Evolutionary conservation across 1,140 invertebrate genomes (phyloP).

Genomic region (Cataglyphis hispanica): DNA sequence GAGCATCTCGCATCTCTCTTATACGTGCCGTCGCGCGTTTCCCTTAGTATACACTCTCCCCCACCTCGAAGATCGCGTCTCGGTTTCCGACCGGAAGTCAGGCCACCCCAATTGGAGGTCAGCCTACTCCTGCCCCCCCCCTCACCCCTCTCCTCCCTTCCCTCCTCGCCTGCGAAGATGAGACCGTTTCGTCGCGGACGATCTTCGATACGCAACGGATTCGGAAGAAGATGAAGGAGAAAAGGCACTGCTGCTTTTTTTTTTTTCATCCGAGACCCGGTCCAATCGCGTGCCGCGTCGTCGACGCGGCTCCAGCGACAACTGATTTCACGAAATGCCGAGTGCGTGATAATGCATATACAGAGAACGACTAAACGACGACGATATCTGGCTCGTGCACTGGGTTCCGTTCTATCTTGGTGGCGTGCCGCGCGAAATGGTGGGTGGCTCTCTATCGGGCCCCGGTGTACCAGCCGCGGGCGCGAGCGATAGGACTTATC

Average conservation of each 20-base stretch:
- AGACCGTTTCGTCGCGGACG: background rate
- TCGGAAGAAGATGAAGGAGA: background rate
- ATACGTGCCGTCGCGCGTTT: conserved; percentile 1
- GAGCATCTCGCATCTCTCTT: background rate
- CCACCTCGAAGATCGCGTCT: conserved; percentile 2
- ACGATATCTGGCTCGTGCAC: conserved; percentile 79
- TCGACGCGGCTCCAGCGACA: conserved; percentile 71
- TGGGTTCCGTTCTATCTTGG: conserved; percentile 77
- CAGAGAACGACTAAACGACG: conserved; percentile 64
- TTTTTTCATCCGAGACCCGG: conserved; percentile 62
- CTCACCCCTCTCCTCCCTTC: no score
- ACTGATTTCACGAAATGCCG: conserved; percentile 83
- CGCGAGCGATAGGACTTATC: conserved; percentile 80
- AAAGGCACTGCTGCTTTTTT: conserved; percentile 61
- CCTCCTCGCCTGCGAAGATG: no score
- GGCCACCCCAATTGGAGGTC: background rate
- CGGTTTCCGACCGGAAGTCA: background rate
- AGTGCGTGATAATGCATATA: conserved; percentile 80
- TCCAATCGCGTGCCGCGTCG: conserved; percentile 73
- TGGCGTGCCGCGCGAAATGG: conserved; percentile 79
- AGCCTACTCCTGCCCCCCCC: no score
- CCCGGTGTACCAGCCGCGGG: conserved; percentile 66
- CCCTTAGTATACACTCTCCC: background rate
- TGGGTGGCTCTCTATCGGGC: conserved; percentile 77
- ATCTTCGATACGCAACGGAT: background rate